Evolutionary conservation across 2,113 vertebrate genomes (phyloP), one percentile per base, ranked within the genome.

Genomic region (Empidonax traillii): DNA sequence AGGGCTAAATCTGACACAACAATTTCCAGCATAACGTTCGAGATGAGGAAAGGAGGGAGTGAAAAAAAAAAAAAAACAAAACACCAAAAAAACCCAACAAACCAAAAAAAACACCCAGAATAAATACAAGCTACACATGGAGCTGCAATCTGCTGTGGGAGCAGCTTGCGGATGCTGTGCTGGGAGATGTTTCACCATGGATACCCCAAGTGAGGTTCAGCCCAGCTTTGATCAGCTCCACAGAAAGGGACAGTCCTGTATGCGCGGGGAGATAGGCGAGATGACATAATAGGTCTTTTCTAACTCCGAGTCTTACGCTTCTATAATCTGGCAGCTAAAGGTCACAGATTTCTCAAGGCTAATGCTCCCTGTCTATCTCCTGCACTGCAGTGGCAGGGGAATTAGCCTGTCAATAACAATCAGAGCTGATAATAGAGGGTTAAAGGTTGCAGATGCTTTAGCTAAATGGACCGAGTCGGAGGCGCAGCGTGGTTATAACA

Each of bases 271-370:
- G 86, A 83, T 56, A 52, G 89, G 73, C 15, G 0, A 96, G 73
- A 61, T 83, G 96, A 90, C 91, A 94, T 74, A 90, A 89, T 47
- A 76, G 78, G 94, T 53, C 85, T 92, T 96, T 95, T 94, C 90
- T 90, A 81, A 93, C 92, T 84, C 76, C 6, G 3, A 67, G 75
- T 21, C 85, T 90, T 86, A 77, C 17, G 21, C 91, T 94, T 76
- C 69, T 44, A 19, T 87, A 95, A 95, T 91, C 93, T 80, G 93
- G 87, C 92, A 92, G 82, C 78, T 88, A 97, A 97, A 97, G 96
- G 97, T 97, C 96, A 94, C 89, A 72, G 90, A 93, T 96, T 97
- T 95, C 93, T 97, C 95, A 94, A 96, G 96, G 96, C 90, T 93
- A 94, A 85, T 77, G 90, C 82, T 96, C 90, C 66, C 93, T 69